Percentiles rank a stretch among this genome's conserved stretches.
Evolutionary conservation across 2,888 invertebrate genomes (phyloP).

Genomic region (Drosophila merina): DNA sequence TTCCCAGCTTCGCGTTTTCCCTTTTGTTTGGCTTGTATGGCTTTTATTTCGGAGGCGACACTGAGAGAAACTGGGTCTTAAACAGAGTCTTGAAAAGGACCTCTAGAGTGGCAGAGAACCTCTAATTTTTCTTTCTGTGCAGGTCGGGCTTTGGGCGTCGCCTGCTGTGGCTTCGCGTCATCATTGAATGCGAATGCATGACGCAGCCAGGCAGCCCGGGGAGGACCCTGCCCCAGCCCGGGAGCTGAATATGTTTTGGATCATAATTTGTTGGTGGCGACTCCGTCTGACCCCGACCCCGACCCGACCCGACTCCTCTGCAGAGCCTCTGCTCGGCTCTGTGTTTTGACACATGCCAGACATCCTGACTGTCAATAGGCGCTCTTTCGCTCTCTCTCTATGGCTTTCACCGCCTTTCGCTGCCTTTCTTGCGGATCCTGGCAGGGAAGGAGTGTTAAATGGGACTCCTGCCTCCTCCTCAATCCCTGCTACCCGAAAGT

Average conservation of each 20-base stretch:
- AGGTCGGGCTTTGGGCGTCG: conserved; percentile 48
- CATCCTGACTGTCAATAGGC: conserved; percentile 66
- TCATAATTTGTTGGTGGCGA: conserved; percentile 57
- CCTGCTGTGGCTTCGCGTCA: conserved; percentile 46
- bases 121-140: background rate
- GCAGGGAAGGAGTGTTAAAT: conserved; percentile 60
- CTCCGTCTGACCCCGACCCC: conserved; percentile 20
- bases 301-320: background rate
- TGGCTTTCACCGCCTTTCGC: background rate
- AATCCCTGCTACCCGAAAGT: background rate
- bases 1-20: background rate
- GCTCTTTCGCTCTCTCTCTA: background rate
- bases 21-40: conserved; percentile 9
- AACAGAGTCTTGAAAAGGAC: too few species aligned
- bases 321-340: conserved; percentile 10
- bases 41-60: conserved; percentile 4
- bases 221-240: background rate
- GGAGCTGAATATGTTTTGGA: conserved; percentile 34
- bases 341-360: conserved; percentile 63
- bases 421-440: background rate
- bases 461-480: background rate
- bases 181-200: conserved; percentile 27
- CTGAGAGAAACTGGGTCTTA: background rate
- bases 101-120: too few species aligned
- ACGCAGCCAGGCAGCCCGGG: background rate